Percentiles rank a stretch among this genome's conserved stretches.
Evolutionary conservation across 2,113 vertebrate genomes (phyloP).

Genomic region (Elachura formosa): DNA sequence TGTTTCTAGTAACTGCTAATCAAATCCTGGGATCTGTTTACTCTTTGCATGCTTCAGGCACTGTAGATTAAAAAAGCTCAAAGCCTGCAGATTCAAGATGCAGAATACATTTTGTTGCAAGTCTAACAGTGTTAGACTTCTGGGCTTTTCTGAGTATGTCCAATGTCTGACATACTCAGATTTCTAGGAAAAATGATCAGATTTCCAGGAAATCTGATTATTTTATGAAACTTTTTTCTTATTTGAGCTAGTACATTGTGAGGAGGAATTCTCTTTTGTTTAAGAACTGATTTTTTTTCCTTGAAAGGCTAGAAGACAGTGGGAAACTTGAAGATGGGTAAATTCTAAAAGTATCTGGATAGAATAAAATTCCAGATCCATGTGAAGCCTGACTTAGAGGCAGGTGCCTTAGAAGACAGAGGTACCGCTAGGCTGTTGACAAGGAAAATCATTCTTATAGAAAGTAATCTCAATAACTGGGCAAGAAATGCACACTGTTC

Average conservation of each 20-base stretch:
- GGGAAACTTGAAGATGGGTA: neutral
- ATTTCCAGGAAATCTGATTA: neutral
- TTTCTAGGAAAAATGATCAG: no score
- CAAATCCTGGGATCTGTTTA: neutral
- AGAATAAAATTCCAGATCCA: neutral
- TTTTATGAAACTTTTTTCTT: neutral
- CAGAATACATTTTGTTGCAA: neutral
- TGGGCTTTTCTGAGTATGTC: neutral
- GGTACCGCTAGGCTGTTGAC: neutral
- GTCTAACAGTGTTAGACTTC: neutral
- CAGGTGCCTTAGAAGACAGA: neutral
- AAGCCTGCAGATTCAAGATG: neutral
- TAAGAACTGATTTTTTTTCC: neutral
- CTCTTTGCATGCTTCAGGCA: neutral
- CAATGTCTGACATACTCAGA: no score
- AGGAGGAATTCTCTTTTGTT: neutral
- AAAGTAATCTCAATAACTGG: neutral
- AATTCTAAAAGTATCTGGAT: neutral
- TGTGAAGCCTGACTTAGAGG: neutral
- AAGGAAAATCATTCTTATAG: neutral
- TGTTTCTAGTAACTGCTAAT: neutral
- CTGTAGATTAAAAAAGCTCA: neutral
- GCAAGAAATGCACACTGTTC: accelerated
- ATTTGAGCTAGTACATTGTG: neutral
- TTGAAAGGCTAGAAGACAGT: neutral